These are phyloP conservation scores for Sicus ferrugineus DNA, from an alignment of 2,888 invertebrate species.

Conservation along the genomic window DNA sequence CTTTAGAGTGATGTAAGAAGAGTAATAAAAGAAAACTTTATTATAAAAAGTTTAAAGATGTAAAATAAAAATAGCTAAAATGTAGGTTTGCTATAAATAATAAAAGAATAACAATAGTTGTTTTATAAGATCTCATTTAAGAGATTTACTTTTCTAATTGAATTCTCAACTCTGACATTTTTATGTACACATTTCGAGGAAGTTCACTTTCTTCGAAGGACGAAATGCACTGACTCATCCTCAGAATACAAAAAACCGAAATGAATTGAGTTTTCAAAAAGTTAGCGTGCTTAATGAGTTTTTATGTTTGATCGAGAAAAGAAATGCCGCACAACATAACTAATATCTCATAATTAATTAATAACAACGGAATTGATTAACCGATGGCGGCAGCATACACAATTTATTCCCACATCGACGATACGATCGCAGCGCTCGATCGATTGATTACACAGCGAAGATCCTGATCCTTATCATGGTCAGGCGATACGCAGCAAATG, in stretches of 20 bases:
- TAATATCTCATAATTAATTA: conserved; percentile 30
- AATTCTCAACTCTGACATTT: conserved; percentile 5
- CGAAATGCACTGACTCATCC: background rate
- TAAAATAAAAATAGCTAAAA: too few relatives aligned
- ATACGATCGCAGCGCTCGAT: conserved; percentile 19
- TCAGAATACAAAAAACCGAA: background rate
- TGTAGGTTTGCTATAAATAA: too few relatives aligned
- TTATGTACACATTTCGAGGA: background rate
- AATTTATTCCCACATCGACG: conserved; percentile 27
- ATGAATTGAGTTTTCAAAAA: conserved; percentile 28
- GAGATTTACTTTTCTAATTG: background rate
- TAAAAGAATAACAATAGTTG: too few relatives aligned
- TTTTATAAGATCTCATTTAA: too few relatives aligned
- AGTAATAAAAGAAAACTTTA: too few relatives aligned
- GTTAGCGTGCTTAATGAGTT: conserved; percentile 23
- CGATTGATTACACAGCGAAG: conserved; percentile 20
- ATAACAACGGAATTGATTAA: conserved; percentile 32
- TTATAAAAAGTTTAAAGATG: too few relatives aligned
- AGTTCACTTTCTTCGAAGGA: background rate
- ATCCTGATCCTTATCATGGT: conserved; percentile 5
- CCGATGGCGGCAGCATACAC: conserved; percentile 26
- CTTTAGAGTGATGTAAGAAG: too few relatives aligned
- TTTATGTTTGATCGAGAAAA: background rate
- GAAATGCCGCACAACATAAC: conserved; percentile 15
- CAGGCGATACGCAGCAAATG: background rate